These are phyloP conservation scores for Drosophila fungiperda DNA, from an alignment of 2,888 invertebrate genomes.

Conservation along the genomic window DNA sequence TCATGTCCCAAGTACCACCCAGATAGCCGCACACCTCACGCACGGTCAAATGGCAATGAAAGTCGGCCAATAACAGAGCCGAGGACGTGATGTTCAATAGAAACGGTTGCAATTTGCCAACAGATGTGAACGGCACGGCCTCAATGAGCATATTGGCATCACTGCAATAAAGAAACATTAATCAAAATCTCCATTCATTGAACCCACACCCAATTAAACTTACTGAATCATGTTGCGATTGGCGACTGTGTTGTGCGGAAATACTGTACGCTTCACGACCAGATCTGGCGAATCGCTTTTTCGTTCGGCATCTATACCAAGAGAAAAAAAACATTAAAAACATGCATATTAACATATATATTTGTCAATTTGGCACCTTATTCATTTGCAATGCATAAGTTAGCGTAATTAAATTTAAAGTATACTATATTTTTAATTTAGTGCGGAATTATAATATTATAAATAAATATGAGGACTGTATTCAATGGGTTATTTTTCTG, in stretches of 20 bases:
- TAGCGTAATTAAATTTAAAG: neutral
- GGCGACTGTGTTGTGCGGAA: conserved; percentile 91
- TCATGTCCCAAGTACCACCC: conserved; percentile 97
- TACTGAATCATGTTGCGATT: conserved; percentile 92
- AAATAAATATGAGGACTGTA: neutral
- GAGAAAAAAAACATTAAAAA: neutral
- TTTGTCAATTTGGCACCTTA: neutral
- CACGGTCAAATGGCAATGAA: conserved; percentile 97
- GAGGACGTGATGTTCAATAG: conserved; percentile 94
- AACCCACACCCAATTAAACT: conserved; percentile 82
- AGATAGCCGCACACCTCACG: conserved; percentile 98
- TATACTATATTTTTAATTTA: too few species aligned
- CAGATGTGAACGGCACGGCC: conserved; percentile 93
- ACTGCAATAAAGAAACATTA: conserved; percentile 85
- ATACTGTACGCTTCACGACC: conserved; percentile 88
- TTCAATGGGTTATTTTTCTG: neutral
- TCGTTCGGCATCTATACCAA: conserved; percentile 86
- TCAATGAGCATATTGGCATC: conserved; percentile 96
- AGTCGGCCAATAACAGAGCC: conserved; percentile 94
- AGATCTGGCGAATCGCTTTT: conserved; percentile 88
- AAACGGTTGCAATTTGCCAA: conserved; percentile 97
- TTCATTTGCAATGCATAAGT: neutral
- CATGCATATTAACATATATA: neutral
- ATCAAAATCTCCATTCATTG: neutral
- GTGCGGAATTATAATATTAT: too few species aligned